phyloP scores from a whole-genome alignment of 53 echinoderm and acorn worm genomes.

The Temnopleurus reevesii region DNA sequence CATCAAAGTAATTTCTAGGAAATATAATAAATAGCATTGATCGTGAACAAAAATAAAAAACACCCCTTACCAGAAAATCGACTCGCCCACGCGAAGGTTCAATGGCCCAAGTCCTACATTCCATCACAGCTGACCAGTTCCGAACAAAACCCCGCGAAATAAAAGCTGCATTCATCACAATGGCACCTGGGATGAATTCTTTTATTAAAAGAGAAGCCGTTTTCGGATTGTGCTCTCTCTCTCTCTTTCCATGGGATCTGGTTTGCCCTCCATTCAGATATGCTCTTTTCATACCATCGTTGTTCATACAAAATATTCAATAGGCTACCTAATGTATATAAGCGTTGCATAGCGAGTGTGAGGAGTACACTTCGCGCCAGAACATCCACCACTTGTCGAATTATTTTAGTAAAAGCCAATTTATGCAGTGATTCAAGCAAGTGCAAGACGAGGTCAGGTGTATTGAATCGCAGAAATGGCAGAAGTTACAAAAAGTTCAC shows the following conservation, averaged over 20 bases:
- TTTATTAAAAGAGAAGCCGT: neutral
- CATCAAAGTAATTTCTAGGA: too few relatives aligned
- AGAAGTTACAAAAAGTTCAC: neutral
- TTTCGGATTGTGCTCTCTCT: slow-evolving; percentile 35
- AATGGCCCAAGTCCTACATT: slow-evolving; percentile 60
- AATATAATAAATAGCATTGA: too few relatives aligned
- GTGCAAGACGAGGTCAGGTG: too few relatives aligned
- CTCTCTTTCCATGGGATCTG: slow-evolving; percentile 3
- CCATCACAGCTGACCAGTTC: slow-evolving; percentile 71
- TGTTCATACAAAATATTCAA: slow-evolving; percentile 14
- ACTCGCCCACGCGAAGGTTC: slow-evolving; percentile 53
- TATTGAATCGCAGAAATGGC: too few relatives aligned
- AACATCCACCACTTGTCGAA: neutral
- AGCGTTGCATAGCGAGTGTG: neutral
- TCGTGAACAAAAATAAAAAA: neutral
- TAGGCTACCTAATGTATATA: neutral
- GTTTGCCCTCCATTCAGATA: slow-evolving; percentile 28
- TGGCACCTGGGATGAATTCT: slow-evolving; percentile 55
- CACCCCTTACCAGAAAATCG: slow-evolving; percentile 18
- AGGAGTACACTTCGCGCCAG: neutral
- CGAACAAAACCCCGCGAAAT: slow-evolving; percentile 70
- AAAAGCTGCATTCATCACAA: slow-evolving; percentile 53
- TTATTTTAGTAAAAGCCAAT: too few relatives aligned
- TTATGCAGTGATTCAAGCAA: too few relatives aligned
- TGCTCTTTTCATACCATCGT: neutral